A percentile compares a stretch with the other conserved stretches of the same genome.
phyloP scores from a whole-genome alignment of 2,797 vertebrate species.

The Austrolebias charrua region DNA sequence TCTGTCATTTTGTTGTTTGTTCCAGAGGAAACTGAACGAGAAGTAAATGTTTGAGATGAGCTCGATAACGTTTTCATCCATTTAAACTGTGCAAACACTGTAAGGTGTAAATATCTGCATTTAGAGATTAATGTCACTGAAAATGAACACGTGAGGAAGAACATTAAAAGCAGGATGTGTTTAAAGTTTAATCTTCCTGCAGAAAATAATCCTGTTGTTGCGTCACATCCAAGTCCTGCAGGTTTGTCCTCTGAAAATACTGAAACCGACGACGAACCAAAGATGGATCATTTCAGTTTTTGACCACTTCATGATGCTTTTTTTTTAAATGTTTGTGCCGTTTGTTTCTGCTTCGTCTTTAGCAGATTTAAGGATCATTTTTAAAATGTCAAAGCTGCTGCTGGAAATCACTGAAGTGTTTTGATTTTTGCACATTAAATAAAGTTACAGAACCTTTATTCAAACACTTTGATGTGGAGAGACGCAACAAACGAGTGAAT shows the following conservation, averaged over 20 bases:
- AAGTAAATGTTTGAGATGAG: constrained; percentile 1
- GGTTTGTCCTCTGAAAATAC: too few relatives aligned
- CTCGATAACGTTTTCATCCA: background rate
- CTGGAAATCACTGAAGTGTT: constrained; percentile 17
- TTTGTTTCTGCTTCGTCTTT: background rate
- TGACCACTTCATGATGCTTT: background rate
- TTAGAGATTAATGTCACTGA: background rate
- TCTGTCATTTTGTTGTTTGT: constrained; percentile 5
- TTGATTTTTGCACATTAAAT: constrained; percentile 49
- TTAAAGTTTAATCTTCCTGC: too few relatives aligned
- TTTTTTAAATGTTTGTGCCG: background rate
- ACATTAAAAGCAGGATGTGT: too few relatives aligned
- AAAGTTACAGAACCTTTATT: background rate
- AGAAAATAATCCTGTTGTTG: too few relatives aligned
- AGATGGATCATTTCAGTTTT: background rate
- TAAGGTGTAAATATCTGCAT: background rate
- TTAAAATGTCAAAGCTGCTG: constrained; percentile 14
- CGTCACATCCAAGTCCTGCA: too few relatives aligned
- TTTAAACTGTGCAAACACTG: background rate
- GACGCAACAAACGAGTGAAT: constrained; percentile 49
- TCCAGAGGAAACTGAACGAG: constrained; percentile 8
- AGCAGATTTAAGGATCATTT: accelerated
- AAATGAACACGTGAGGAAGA: background rate
- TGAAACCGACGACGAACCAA: background rate
- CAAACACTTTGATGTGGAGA: constrained; percentile 50